Base-by-base conservation (phyloP, 37 sponge, comb jelly and placozoan species). In the Theonella swinhoei region DNA sequence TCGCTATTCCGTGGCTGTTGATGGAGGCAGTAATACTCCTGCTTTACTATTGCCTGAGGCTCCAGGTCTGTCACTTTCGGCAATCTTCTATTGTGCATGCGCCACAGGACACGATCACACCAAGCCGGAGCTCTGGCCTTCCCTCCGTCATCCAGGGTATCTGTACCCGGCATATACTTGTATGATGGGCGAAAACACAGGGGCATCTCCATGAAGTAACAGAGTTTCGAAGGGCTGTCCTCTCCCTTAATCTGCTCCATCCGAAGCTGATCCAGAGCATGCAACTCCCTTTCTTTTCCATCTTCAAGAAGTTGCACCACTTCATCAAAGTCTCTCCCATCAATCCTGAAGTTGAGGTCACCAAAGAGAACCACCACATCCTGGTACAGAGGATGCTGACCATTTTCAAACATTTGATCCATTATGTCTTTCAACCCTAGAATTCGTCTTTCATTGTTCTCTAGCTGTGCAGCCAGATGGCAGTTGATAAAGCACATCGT, bases 21-120 rank as follows among this genome's bases (percentile, higher is more conserved):
- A 66, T 91, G 88, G 30, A 91, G 64, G 30, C 61, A 39, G 37
- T 94, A 94, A 35, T 82, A 65, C 37, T 68, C 26, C 38, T 42
- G 72, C 2, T 60, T 72, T 42, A 90, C 47, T 1, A 81, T 32
- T 20, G 78, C 20, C 8, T 39, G 32, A 4, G 88, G 88, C 20
- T 83, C 39, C 2, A 80, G 62, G 47, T 78, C 79, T 1, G 80
- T 84, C 24, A 85, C 69, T 0, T 58, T 61, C 5, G 84, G 80
- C 22, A 80, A 58, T 26, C 65, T 63, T 24, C 89, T 69, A 32
- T 88, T 72, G 70, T 88, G 84, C 29, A 80, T 85, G 17, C 84
- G 39, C 95, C 95, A 94, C 1, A 94, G 79, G 19, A 94, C 65
- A 14, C 95, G 54, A 40, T 94, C 95, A 71, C 91, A 91, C 95